Conservation (phyloP, 2,888 invertebrate species). For the Druceiella hillmani region DNA sequence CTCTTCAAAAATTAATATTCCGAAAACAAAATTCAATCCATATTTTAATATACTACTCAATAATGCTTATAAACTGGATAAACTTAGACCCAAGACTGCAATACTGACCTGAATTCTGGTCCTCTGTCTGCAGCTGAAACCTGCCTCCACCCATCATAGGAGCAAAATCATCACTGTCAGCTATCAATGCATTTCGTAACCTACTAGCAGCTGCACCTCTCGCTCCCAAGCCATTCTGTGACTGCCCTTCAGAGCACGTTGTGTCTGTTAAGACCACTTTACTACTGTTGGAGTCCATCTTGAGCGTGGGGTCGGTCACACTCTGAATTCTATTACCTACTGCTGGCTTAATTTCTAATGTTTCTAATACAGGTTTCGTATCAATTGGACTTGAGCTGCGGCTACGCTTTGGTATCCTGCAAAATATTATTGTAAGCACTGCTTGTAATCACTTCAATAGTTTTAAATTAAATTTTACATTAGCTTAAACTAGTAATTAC, state of each 20-base stretch:
- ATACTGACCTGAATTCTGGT: slow-evolving; percentile 54
- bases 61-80: neutral
- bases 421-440: too few species aligned
- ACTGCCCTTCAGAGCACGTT: neutral
- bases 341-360: too few species aligned
- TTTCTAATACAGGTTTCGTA: too few species aligned
- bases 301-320: too few species aligned
- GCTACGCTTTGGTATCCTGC: too few species aligned
- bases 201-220: slow-evolving; percentile 38
- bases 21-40: too few species aligned
- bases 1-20: neutral
- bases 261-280: too few species aligned
- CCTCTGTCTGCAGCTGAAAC: slow-evolving; percentile 68
- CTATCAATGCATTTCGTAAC: slow-evolving; percentile 64
- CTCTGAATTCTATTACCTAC: too few species aligned
- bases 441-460: too few species aligned
- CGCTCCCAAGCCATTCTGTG: neutral
- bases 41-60: neutral
- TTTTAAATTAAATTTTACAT: too few species aligned
- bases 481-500: too few species aligned
- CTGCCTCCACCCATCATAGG: slow-evolving; percentile 64
- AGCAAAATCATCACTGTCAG: slow-evolving; percentile 72
- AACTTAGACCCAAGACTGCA: neutral
- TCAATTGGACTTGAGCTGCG: too few species aligned
- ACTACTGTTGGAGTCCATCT: neutral